Base-by-base conservation (phyloP, 2,113 vertebrate species). In the Eupsittula cactorum region DNA sequence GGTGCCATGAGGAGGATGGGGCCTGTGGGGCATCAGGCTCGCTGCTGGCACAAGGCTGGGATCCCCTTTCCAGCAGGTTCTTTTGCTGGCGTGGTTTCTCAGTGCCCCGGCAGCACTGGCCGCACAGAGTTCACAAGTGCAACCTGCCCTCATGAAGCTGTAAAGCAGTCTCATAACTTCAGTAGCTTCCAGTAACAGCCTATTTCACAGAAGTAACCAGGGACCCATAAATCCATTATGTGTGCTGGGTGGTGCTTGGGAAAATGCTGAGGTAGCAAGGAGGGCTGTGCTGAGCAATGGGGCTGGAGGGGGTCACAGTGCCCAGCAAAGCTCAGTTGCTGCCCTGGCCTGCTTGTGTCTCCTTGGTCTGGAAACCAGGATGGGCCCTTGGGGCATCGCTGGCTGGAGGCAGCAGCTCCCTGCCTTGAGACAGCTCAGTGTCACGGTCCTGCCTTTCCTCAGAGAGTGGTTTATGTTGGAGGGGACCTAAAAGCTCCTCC, bases 161-260 rank as follows among this genome's bases (percentile, higher is more conserved):
- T 97, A 95, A 97, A 96, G 33, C 6, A 3, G 17, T 60, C 2
- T 23, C 16, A 21, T 27, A 29, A 25, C 41, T 15, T 16, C 7
- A 2, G 7, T 2, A 5, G 47, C 55, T 28, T 70, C 37, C 65
- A 49, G 18, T 4, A 80, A n/a, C 1, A 41, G 16, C 46, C 42
- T 14, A 0, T 67, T 25, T 53, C 5, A 11, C 0, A 1, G 35
- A 28, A 46, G 16, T 27, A 10, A 11, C 10, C 39, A 14, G 55
- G 31, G 29, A 9, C 8, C 55, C 82, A 84, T 96, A 95, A 94
- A 95, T n/a, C 9, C 69, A 10, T 97, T 84, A 88, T 69, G 53
- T 41, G 75, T 8, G 23, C 28, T 13, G 35, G 24, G 46, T 7
- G 1, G 25, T 39, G 37, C 4, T 2, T 0, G 5, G 62, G 47